Conservation (phyloP, 2,113 vertebrate species). For the Trichechus manatus region DNA sequence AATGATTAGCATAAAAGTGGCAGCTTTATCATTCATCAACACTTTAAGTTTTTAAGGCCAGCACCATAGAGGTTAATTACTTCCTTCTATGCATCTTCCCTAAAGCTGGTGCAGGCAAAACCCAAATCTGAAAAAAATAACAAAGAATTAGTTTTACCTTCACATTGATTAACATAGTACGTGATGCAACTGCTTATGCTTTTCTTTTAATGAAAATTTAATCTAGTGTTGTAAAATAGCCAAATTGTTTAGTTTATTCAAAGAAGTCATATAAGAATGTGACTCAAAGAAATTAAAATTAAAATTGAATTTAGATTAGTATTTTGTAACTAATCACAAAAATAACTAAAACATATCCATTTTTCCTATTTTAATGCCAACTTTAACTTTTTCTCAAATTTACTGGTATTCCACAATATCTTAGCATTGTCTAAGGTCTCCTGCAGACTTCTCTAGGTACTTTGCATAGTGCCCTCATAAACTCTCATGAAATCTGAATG, state of each 20-base stretch:
- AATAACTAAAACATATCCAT: not conserved
- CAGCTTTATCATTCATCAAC: not conserved
- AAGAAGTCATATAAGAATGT: not conserved
- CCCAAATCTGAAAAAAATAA: not conserved
- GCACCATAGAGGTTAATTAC: not conserved
- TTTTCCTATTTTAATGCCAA: constrained; percentile 29
- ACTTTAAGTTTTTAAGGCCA: constrained; percentile 9
- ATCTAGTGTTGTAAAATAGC: not conserved
- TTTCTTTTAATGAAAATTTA: constrained; percentile 35
- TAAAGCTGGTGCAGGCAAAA: not conserved
- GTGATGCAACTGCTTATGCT: not conserved
- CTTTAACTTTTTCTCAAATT: not conserved
- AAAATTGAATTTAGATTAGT: not conserved
- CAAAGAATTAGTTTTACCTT: not conserved
- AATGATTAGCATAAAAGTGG: not conserved
- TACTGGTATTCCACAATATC: not conserved
- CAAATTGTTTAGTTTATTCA: not conserved
- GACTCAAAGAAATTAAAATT: constrained; percentile 20
- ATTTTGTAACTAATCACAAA: constrained; percentile 15
- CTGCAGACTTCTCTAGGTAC: not conserved
- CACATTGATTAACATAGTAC: not conserved
- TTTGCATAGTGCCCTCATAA: not conserved
- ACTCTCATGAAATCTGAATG: constrained; percentile 1
- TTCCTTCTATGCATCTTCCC: not conserved
- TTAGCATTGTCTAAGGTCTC: not conserved